A percentile compares a stretch with the other conserved stretches of the same genome.
Conservation (phyloP, 2,888 invertebrate species). For the Tetragnatha montana region DNA sequence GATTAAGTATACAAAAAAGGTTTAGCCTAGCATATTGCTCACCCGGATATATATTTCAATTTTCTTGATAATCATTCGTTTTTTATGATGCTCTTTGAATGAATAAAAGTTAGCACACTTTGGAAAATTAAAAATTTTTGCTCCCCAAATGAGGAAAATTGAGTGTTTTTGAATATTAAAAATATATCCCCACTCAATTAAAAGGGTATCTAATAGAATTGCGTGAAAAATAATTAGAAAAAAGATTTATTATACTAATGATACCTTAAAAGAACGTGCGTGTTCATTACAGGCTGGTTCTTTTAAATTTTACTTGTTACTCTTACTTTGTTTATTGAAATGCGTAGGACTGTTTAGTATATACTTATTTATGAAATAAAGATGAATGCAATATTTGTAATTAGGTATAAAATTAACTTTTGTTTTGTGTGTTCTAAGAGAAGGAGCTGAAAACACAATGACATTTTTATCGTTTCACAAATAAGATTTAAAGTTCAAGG, state of each 20-base stretch:
- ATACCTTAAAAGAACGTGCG: background rate
- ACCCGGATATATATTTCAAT: background rate
- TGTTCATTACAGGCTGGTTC: background rate
- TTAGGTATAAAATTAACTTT: too few species aligned
- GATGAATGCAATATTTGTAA: too few species aligned
- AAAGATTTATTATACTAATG: background rate
- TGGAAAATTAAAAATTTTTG: background rate
- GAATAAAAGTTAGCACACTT: background rate
- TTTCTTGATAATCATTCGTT: background rate
- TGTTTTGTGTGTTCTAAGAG: too few species aligned
- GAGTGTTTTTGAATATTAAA: background rate
- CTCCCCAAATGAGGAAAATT: background rate
- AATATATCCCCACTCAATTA: background rate
- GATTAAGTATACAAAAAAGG: background rate
- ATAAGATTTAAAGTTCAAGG: too few species aligned
- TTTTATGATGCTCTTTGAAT: background rate
- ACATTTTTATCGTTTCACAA: too few species aligned
- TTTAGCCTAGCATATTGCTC: background rate
- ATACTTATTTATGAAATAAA: too few species aligned
- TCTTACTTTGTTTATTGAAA: too few species aligned
- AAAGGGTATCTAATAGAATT: background rate
- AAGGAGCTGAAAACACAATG: too few species aligned
- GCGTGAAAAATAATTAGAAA: background rate
- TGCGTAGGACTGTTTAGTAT: too few species aligned
- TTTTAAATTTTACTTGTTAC: too few species aligned